These are phyloP conservation scores for Meandrina meandrites DNA, from an alignment of 92 coral and sea anemone species.

Conservation along the genomic window DNA sequence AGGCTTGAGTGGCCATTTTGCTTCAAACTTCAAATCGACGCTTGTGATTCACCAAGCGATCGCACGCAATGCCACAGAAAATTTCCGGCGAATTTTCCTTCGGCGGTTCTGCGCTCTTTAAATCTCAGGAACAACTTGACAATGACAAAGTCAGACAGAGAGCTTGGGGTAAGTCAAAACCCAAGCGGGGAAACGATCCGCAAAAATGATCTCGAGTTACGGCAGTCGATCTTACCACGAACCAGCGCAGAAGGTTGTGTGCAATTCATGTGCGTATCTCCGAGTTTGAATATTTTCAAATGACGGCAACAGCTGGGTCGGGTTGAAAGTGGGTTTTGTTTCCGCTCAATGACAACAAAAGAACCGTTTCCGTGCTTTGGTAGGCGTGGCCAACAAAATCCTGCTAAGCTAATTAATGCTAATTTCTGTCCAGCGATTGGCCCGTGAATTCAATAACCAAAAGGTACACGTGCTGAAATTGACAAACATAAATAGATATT, in stretches of 20 bases:
- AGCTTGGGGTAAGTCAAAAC: background rate
- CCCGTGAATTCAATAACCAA: conserved; percentile 37
- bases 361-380: conserved; percentile 72
- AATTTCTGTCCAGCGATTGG: conserved; percentile 46
- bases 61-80: conserved; percentile 29
- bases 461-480: conserved; percentile 66
- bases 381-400: conserved; percentile 68
- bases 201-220: background rate
- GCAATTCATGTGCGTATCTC: conserved; percentile 23
- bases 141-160: background rate
- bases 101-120: conserved; percentile 20
- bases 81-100: conserved; percentile 21
- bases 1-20: conserved; percentile 62
- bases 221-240: conserved; percentile 19
- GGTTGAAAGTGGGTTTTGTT: conserved; percentile 71
- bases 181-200: background rate
- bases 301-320: conserved; percentile 69
- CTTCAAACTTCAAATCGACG: conserved; percentile 9
- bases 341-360: conserved; percentile 70
- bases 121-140: background rate
- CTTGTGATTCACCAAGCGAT: conserved; percentile 1
- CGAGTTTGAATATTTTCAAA: conserved; percentile 47
- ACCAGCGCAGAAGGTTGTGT: conserved; percentile 51
- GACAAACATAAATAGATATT: conserved; percentile 58
- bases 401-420: conserved; percentile 58